phyloP scores from a whole-genome alignment of 2,797 vertebrate genomes.

The Enteromius argenteus region DNA sequence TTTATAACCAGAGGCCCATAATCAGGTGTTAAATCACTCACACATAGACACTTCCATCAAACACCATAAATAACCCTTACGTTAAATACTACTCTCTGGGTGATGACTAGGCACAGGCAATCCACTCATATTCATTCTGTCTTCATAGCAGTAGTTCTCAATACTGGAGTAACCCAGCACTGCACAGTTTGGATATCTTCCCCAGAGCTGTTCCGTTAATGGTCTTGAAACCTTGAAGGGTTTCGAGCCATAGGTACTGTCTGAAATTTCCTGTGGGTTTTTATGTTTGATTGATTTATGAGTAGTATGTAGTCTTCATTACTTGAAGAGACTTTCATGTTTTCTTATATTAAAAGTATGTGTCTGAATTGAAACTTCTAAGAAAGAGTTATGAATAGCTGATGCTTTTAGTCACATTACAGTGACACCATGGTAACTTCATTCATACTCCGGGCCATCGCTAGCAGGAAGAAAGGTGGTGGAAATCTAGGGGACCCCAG shows the following conservation, averaged over 20 bases:
- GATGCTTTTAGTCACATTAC: background rate
- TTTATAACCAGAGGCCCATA: conserved; percentile 27
- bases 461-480: background rate
- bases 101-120: conserved; percentile 18
- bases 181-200: background rate
- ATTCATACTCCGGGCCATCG: background rate
- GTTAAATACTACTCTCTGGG: conserved; percentile 8
- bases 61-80: conserved; percentile 17
- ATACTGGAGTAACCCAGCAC: background rate
- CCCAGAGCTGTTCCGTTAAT: background rate
- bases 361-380: background rate
- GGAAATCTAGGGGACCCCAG: background rate
- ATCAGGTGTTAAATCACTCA: conserved; percentile 28
- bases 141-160: background rate
- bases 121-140: conserved; percentile 4
- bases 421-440: background rate
- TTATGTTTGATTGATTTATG: background rate
- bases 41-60: conserved; percentile 6
- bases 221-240: background rate
- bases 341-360: background rate
- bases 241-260: background rate
- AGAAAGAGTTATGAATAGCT: background rate
- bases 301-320: background rate
- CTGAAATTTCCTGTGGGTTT: background rate
- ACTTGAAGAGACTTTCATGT: background rate